Base-by-base conservation (phyloP, 2,797 vertebrate species). In the Setipinna tenuifilis region DNA sequence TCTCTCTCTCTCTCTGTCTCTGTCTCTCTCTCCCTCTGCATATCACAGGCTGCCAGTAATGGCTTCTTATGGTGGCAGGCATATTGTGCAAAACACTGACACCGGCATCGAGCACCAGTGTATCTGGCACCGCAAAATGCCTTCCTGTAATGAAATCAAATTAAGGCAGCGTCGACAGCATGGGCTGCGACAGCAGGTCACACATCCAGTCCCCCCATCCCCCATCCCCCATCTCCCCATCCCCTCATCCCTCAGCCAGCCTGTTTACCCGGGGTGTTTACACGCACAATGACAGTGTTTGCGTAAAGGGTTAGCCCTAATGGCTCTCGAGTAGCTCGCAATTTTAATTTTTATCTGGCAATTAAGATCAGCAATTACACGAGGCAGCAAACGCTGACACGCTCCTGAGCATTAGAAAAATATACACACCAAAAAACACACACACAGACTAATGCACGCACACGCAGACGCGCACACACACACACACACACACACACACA, bases 131-230 rank as follows among this genome's bases (percentile, higher is more conserved):
- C 83, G 90, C 85, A 92, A 91, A 91, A 90, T 93, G 87, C 91
- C 85, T 91, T 91, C 86, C 87, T 17, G 35, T 88, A 92, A 93
- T 93, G 61, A 91, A 89, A 93, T 93, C 90, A 50, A 50, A 87
- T 90, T 90, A 87, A 88, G 31, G 86, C 82, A 83, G 50, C 50
- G 14, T 54, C 50, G 7, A 2, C 89, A 90, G 9, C 50, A 91
- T 90, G 88, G 89, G 85, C 9, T 48, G 83, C n/a, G 87, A 88
- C 88, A 89, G 84, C 59, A 82, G 84, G 81, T 61, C 68, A 85
- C 82, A 87, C 75, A 84, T 35, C 1, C 17, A 16, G 6, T 6
- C 17, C 31, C 71, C 7, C 0, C 7, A 0, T 14, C 50, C 50
- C 50, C 50, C 50, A 54, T 9, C 50, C 2, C 50, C 14, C 50